Evolutionary conservation across 2,113 vertebrate genomes (phyloP), one percentile per base, ranked within the genome.

Genomic region (Isurus oxyrinchus): DNA sequence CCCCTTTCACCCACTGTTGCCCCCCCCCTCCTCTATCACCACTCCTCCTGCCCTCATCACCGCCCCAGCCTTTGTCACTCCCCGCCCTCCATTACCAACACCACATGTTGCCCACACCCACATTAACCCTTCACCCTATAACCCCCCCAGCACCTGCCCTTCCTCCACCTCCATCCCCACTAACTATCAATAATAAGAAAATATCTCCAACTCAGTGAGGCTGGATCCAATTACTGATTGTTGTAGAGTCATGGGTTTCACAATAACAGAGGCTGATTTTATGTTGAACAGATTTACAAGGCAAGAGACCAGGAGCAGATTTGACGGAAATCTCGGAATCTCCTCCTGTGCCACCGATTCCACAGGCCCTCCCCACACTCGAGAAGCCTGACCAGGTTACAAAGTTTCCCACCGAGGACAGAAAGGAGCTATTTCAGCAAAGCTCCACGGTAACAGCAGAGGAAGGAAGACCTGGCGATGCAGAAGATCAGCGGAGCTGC

Each of bases 401-500:
- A 6, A 44, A 55, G 63, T 79, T 59, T 4, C 27, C 96, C 11
- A 4, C 16, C 14, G 66, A 86, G 40, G 40, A 49, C 53, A 27
- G 96, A 59, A 95, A 95, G 91, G 44, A 96, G 94, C 44, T 0
- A 2, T 67, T 19, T 25, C 86, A 25, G 53, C 59, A 44, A 72
- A 44, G 31, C 8, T 53, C 69, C 76, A 55, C 40, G 61, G 86
- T 86, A 31, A 40, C 81, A 66, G 13, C 86, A 27, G 23, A 96
- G 23, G 84, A 44, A 44, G 69, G 69, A 10, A 27, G 40, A 35
- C 40, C 25, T 4, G 49, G 11, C 27, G 67, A 59, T 44, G 81
- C 84, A 14, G 97, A 97, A 96, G 96, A 63, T 87, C 96, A 5
- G 86, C 96, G n/a, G 35, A 1, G 0, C 11, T 87, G 66, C 49